These are phyloP conservation scores for Spea bombifrons DNA, from an alignment of 2,113 vertebrate species.

Conservation along the genomic window DNA sequence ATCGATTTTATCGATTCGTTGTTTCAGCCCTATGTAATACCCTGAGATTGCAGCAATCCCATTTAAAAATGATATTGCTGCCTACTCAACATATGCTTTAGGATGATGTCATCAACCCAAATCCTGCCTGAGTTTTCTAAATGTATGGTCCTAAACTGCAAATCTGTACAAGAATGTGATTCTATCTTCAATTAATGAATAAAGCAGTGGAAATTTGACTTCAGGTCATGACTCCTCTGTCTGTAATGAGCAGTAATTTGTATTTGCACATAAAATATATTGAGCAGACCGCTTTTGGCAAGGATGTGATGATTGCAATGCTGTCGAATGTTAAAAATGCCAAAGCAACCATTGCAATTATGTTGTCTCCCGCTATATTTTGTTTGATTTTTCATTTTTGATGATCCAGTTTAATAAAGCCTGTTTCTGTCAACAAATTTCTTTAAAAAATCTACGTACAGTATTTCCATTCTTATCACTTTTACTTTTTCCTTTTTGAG, in stretches of 20 bases:
- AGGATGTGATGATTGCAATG: slow-evolving; percentile 24
- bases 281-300: not conserved
- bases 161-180: not conserved
- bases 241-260: slow-evolving; percentile 27
- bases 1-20: too few species aligned
- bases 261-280: slow-evolving; percentile 24
- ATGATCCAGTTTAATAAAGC: slow-evolving; percentile 10
- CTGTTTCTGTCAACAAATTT: not conserved
- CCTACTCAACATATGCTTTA: too few species aligned
- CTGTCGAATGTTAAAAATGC: slow-evolving; percentile 18
- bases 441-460: not conserved
- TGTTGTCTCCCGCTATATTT: slow-evolving; percentile 14
- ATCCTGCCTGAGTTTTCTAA: too few species aligned
- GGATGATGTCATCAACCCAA: too few species aligned
- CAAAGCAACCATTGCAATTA: slow-evolving; percentile 13
- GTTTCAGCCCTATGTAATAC: too few species aligned
- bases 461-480: not conserved
- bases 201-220: not conserved
- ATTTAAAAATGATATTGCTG: too few species aligned
- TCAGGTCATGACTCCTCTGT: slow-evolving; percentile 1
- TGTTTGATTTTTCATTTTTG: not conserved
- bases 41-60: too few species aligned
- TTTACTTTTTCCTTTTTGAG: not conserved
- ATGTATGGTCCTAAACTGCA: too few species aligned
- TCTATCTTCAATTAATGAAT: not conserved